phyloP scores from a whole-genome alignment of 2,888 invertebrate species.

The Nemotelus pantherinus region DNA sequence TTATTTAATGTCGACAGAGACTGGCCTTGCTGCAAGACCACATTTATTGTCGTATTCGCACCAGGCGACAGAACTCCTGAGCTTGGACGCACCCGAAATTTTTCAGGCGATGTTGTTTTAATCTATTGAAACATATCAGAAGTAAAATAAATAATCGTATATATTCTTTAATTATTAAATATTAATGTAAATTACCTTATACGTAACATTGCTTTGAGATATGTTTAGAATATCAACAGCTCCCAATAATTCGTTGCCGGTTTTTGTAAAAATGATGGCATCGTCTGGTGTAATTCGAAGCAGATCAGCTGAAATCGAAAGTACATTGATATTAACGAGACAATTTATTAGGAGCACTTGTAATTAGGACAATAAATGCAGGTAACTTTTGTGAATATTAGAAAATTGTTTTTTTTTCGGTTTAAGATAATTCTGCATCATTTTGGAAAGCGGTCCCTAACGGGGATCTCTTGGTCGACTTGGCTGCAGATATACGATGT shows the following conservation, averaged over 20 bases:
- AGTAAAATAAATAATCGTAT: background rate
- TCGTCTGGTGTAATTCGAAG: slow-evolving; percentile 74
- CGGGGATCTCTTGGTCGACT: too few species aligned
- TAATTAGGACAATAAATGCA: too few species aligned
- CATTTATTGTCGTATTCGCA: slow-evolving; percentile 72
- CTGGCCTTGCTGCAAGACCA: slow-evolving; percentile 80
- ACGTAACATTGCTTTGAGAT: slow-evolving; percentile 71
- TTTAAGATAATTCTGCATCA: too few species aligned
- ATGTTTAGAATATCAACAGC: slow-evolving; percentile 77
- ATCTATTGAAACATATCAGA: slow-evolving; percentile 71
- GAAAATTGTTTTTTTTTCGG: too few species aligned
- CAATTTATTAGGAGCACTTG: too few species aligned
- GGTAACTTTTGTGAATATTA: too few species aligned
- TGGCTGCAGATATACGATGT: too few species aligned
- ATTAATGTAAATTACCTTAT: slow-evolving; percentile 74
- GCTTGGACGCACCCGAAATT: slow-evolving; percentile 91
- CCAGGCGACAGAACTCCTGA: slow-evolving; percentile 78
- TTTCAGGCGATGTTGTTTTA: slow-evolving; percentile 95
- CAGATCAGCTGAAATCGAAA: slow-evolving; percentile 67
- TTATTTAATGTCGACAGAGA: slow-evolving; percentile 74
- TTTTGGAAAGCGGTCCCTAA: too few species aligned
- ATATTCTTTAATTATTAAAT: slow-evolving; percentile 4
- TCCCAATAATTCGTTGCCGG: slow-evolving; percentile 74
- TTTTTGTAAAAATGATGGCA: slow-evolving; percentile 73
- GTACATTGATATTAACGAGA: too few species aligned